These are phyloP conservation scores for Panurus biarmicus DNA, from an alignment of 2,113 vertebrate species.

Conservation along the genomic window DNA sequence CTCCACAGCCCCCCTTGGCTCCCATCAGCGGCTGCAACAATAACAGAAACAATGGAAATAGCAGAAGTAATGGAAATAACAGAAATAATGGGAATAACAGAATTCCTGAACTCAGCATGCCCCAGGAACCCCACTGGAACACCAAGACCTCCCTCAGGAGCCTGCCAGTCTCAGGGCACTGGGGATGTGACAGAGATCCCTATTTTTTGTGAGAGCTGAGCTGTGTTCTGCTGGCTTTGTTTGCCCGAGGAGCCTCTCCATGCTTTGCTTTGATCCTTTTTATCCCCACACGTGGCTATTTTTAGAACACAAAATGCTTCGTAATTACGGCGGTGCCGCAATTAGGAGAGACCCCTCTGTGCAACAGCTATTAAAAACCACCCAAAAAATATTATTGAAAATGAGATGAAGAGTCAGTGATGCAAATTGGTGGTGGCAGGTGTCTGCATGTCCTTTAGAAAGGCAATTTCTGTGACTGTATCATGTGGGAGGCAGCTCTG, in stretches of 20 bases:
- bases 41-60: background rate
- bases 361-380: background rate
- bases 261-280: background rate
- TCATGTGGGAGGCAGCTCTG: background rate
- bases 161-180: background rate
- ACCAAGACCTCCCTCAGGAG: background rate
- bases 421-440: constrained; percentile 32
- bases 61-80: background rate
- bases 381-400: background rate
- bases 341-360: background rate
- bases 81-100: background rate
- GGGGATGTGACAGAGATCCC: background rate
- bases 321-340: background rate
- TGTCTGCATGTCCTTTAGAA: constrained; percentile 33
- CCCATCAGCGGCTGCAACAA: background rate
- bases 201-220: background rate
- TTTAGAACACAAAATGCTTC: background rate
- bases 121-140: background rate
- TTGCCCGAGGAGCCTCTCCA: background rate
- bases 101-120: background rate
- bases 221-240: constrained; percentile 11
- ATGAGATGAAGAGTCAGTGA: background rate
- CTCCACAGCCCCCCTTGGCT: background rate
- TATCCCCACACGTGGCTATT: background rate
- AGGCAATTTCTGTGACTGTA: background rate